A percentile compares a stretch with the other conserved stretches of the same genome.
Conservation (phyloP, 1,140 invertebrate species). For the Nomia melanderi region DNA sequence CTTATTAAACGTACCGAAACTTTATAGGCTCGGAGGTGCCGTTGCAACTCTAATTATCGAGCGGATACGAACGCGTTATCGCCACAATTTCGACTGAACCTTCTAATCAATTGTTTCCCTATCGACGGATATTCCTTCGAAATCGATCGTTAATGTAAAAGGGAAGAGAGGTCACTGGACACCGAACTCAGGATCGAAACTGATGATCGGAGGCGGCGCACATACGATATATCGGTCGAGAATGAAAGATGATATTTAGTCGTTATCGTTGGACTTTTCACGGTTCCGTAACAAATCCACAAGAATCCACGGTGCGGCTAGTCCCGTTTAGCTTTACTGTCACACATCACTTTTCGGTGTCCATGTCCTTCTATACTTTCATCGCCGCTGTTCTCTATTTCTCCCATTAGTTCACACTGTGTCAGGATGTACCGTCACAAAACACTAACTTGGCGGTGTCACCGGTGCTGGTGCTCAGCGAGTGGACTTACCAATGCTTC, state of each 20-base stretch:
- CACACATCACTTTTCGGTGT: constrained; percentile 44
- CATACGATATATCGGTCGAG: not conserved
- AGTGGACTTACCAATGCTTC: constrained; percentile 55
- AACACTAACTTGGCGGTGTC: constrained; percentile 46
- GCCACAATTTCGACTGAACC: not conserved
- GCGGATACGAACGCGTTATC: not conserved
- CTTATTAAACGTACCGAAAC: too few relatives aligned
- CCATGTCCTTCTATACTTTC: not conserved
- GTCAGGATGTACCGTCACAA: constrained; percentile 50
- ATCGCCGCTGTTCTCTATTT: not conserved
- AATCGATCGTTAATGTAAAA: not conserved
- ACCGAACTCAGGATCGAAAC: not conserved
- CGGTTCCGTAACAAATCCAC: constrained; percentile 7
- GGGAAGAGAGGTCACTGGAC: not conserved
- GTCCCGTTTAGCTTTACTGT: constrained; percentile 40
- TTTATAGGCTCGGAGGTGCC: too few relatives aligned
- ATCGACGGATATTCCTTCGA: not conserved
- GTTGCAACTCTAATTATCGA: not conserved
- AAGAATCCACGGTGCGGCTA: constrained; percentile 28
- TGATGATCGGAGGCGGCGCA: not conserved
- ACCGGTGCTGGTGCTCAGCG: constrained; percentile 22
- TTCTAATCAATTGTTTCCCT: not conserved
- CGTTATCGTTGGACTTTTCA: constrained; percentile 10
- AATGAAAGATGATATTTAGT: not conserved
- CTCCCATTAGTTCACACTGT: constrained; percentile 33